Percentiles rank a stretch among this genome's conserved stretches.
phyloP scores from a whole-genome alignment of 2,797 vertebrate species.

The Balearica regulorum region DNA sequence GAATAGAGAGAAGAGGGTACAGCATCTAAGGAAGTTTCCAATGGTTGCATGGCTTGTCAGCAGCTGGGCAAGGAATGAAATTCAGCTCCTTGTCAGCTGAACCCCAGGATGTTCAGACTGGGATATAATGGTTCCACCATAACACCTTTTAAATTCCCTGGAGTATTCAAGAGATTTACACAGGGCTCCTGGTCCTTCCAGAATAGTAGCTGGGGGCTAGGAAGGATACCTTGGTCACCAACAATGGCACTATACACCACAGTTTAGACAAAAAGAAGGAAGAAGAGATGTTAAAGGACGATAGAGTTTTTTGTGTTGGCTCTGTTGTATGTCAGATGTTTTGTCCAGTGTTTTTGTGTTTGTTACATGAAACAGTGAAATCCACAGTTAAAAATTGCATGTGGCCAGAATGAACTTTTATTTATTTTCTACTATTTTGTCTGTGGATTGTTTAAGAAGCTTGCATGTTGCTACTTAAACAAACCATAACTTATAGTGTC shows the following conservation, averaged over 20 bases:
- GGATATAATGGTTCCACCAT: neutral
- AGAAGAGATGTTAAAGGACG: neutral
- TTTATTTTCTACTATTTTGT: neutral
- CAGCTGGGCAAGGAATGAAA: neutral
- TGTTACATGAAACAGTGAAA: neutral
- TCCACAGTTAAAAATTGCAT: neutral
- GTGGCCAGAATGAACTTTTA: neutral
- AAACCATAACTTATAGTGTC: neutral
- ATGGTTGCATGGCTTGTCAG: neutral
- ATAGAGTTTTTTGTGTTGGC: neutral
- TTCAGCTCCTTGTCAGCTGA: neutral
- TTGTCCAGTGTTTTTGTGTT: neutral
- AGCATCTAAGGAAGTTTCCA: neutral
- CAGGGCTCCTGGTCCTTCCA: neutral
- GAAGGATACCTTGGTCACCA: neutral
- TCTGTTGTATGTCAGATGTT: neutral
- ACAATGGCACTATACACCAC: neutral
- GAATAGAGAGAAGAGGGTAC: neutral
- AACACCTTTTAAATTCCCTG: neutral
- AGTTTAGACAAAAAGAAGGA: neutral
- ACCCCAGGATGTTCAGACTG: neutral
- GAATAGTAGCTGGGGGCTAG: neutral
- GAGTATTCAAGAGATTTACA: neutral
- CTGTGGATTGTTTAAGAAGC: neutral
- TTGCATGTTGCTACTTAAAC: neutral